phyloP scores from a whole-genome alignment of 2,888 invertebrate species.

The Tachina grossa region DNA sequence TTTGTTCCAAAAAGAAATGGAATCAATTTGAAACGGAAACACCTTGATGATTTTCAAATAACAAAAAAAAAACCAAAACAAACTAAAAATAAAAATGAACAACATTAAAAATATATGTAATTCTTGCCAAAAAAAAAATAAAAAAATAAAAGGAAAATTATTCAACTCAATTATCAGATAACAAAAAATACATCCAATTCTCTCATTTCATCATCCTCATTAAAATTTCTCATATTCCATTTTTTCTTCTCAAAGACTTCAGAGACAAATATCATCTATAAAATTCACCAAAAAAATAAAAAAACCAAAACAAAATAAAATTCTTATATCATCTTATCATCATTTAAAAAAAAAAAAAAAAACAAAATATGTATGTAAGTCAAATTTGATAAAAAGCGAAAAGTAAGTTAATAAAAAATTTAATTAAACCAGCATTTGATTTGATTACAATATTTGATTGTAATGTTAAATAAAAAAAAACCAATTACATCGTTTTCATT shows the following conservation, averaged over 20 bases:
- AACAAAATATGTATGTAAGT: conserved; percentile 28
- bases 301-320: neutral
- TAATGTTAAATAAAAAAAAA: neutral
- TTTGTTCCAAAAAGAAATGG: conserved; percentile 50
- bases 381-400: conserved; percentile 32
- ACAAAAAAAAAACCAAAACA: conserved; percentile 23
- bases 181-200: conserved; percentile 11
- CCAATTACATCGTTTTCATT: conserved; percentile 5
- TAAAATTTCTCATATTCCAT: neutral
- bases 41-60: conserved; percentile 53
- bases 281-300: conserved; percentile 28
- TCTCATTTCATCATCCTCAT: neutral
- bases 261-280: conserved; percentile 11
- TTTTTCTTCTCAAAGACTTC: neutral
- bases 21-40: conserved; percentile 25
- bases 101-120: conserved; percentile 61
- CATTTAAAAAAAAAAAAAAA: conserved; percentile 17
- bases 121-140: conserved; percentile 58
- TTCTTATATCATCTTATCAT: conserved; percentile 61
- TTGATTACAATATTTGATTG: conserved; percentile 4
- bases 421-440: neutral
- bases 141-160: conserved; percentile 31
- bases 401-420: neutral
- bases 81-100: conserved; percentile 51
- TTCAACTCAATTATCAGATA: conserved; percentile 65